Base-by-base conservation (phyloP, 2,113 vertebrate genomes). In the Pelvicachromis taeniatus region DNA sequence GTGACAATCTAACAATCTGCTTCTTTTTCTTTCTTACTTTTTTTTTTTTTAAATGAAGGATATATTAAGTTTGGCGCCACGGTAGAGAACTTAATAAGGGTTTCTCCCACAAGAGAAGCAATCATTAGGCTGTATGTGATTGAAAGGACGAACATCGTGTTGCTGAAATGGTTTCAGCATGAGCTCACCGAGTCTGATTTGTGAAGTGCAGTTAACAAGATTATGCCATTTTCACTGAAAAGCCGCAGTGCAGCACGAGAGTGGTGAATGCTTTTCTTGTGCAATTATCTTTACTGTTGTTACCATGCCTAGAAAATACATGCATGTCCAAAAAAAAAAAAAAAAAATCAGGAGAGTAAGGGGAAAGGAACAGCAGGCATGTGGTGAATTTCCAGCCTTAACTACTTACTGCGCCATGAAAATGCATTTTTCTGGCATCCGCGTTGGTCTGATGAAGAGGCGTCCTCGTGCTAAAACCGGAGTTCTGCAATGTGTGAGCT, bases 131-230 rank as follows among this genome's bases (percentile, higher is more conserved):
- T 29, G 61, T 33, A 26, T 77, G 73, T 61, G 88, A 91, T 29
- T 94, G 88, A 89, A 86, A 54, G 85, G 82, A 80, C n/a, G 77
- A 88, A 90, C 85, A 65, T 50, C 2, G 14, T 87, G 61, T 85
- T 85, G 83, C 55, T 91, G 63, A 79, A 85, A 88, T 92, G 65
- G 42, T 89, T 93, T 90, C 75, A 73, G 84, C 65, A 29, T 89
- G 84, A 90, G 80, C 79, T 92, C 91, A 92, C 48, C 82, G 87
- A 91, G 54, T 86, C 82, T 83, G 85, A 91, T 92, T 91, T 80
- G 81, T 87, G 80, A 92, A 92, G 87, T 87, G 82, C 68, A 31
- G 68, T 90, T 91, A 89, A 90, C 40, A 42, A 84, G 87, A 92
- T 93, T 89, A 88, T 83, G 80, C 59, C 38, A 48, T 53, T 87